Percentiles rank a stretch among this genome's conserved stretches.
Conservation (phyloP, 1,140 invertebrate species). For the Thereuonema tuberculata region DNA sequence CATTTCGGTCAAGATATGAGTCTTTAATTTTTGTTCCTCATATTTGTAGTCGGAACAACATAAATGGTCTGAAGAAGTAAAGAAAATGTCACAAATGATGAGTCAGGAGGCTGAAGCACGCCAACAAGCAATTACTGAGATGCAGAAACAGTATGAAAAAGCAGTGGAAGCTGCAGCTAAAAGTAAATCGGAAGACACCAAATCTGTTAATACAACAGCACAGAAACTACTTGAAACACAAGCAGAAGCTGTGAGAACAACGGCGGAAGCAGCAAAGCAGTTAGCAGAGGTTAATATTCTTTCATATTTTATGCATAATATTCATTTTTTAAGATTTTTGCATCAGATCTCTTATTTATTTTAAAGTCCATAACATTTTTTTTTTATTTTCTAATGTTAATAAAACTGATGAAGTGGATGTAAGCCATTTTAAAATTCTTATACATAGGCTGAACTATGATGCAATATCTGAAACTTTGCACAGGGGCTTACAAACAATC, state of each 20-base stretch:
- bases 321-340: background rate
- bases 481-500: no score
- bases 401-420: no score
- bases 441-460: no score
- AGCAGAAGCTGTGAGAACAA: slow-evolving; percentile 19
- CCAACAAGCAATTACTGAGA: background rate
- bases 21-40: background rate
- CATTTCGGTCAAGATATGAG: no score
- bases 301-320: slow-evolving; percentile 4
- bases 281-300: slow-evolving; percentile 15
- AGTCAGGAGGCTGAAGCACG: background rate
- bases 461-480: no score
- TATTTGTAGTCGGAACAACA: background rate
- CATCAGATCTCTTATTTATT: no score
- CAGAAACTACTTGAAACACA: slow-evolving; percentile 18
- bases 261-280: slow-evolving; percentile 20
- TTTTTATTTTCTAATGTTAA: no score
- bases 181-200: no score
- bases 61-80: background rate
- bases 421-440: no score
- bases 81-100: no score
- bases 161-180: background rate
- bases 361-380: no score
- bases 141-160: background rate
- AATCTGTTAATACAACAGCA: background rate